Percentiles rank a stretch among this genome's conserved stretches.
phyloP scores from a whole-genome alignment of 2,888 invertebrate genomes.

The Diarsia brunnea region DNA sequence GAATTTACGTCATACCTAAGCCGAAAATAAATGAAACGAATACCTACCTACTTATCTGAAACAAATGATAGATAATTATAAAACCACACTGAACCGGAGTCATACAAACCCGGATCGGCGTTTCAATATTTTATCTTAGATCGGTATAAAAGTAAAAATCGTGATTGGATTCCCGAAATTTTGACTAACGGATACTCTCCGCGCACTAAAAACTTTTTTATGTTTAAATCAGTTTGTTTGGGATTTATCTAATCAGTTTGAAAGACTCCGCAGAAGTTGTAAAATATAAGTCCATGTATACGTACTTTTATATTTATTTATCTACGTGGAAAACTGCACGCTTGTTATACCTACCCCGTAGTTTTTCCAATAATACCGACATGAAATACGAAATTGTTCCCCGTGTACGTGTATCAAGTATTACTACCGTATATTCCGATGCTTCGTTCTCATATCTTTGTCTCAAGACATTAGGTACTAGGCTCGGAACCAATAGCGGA shows the following conservation, averaged over 20 bases:
- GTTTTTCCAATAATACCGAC: slow-evolving; percentile 66
- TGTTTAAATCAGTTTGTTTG: slow-evolving; percentile 65
- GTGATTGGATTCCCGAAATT: slow-evolving; percentile 67
- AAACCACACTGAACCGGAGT: slow-evolving; percentile 14
- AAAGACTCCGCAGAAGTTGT: slow-evolving; percentile 54
- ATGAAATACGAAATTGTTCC: slow-evolving; percentile 65
- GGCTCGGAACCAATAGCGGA: slow-evolving; percentile 86
- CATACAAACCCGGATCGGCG: slow-evolving; percentile 13
- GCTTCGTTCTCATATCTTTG: slow-evolving; percentile 78
- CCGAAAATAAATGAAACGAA: slow-evolving; percentile 21
- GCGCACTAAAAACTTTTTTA: slow-evolving; percentile 67
- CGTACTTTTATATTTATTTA: slow-evolving; percentile 45
- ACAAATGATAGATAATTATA: slow-evolving; percentile 20
- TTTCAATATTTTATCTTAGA: slow-evolving; percentile 56
- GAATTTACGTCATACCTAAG: slow-evolving; percentile 28
- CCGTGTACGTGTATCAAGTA: slow-evolving; percentile 68
- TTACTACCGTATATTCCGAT: slow-evolving; percentile 66
- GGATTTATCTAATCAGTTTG: slow-evolving; percentile 64
- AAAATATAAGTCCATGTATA: slow-evolving; percentile 41
- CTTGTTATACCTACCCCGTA: slow-evolving; percentile 49
- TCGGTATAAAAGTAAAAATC: slow-evolving; percentile 63
- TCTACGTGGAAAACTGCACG: slow-evolving; percentile 52
- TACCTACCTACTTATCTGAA: slow-evolving; percentile 6
- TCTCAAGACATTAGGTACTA: slow-evolving; percentile 81
- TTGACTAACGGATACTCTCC: slow-evolving; percentile 52